Base-by-base conservation (phyloP, 2,797 vertebrate genomes). In the Merluccius polli region DNA sequence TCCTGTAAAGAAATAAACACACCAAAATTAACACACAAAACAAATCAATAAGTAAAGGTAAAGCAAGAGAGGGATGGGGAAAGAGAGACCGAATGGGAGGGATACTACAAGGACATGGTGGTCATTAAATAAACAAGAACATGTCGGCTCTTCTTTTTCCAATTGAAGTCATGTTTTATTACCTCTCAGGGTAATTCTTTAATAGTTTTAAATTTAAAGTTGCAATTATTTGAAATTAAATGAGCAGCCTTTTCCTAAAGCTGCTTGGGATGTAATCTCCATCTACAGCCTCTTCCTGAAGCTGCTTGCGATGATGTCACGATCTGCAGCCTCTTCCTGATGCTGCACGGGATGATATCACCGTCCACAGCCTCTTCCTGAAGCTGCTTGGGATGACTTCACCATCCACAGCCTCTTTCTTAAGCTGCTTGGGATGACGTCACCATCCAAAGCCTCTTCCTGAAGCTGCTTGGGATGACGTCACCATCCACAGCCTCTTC, bases 1-100 rank as follows among this genome's bases (percentile, higher is more conserved):
- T 98, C 97, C 97, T 99, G 95, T 93, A 87, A 91, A 92, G 91
- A 93, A 81, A 87, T 85, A 92, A 92, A 92, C 59, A 27, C 59
- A 65, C 24, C 59, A 65, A 24, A 27, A 65, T 65, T 12, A 65
- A 65, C 85, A 24, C 30, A 31, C 30, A 71, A 32, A 32, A 41
- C 33, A 72, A 27, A 16, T n/a, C 21, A 27, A 44, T 1, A 16
- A 3, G 35, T 27, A 52, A 27, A 8, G 30, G 65, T 24, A 18
- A 4, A 77, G 70, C 15, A 41, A 73, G 86, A 87, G 80, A 8
- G 24, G 83, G 83, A 86, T 80, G 87, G 52, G 63, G 7, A 36
- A 33, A 29, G 73, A 74, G 52, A 65, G n/a, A 27, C 12, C 67
- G 24, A 78, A 24, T 76, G 73, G 10, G 33, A 18, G 73, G 21